phyloP scores from a whole-genome alignment of 2,888 invertebrate species.

The Torymus tubicola region DNA sequence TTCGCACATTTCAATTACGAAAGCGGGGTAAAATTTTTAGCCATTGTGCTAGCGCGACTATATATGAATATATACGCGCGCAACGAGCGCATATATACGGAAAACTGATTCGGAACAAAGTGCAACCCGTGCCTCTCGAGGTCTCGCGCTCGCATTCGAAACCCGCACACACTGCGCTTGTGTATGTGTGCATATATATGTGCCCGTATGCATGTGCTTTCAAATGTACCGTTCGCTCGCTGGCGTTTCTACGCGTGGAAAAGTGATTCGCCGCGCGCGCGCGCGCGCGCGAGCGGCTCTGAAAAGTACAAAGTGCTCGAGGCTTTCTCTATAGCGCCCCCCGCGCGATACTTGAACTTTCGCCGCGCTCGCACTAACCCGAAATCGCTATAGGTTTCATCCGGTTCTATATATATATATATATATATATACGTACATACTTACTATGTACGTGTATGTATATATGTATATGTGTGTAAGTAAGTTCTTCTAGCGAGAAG shows the following conservation, averaged over 20 bases:
- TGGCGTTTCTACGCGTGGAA: background rate
- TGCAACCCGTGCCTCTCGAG: constrained; percentile 6
- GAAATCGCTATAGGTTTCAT: constrained; percentile 8
- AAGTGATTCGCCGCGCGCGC: no score
- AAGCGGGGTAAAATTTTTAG: no score
- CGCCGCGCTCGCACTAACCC: constrained; percentile 6
- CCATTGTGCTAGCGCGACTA: no score
- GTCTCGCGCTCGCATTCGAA: constrained; percentile 5
- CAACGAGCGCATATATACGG: background rate
- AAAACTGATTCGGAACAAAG: constrained; percentile 34
- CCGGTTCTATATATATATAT: background rate
- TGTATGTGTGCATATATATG: no score
- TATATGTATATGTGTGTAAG: no score
- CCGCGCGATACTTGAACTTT: constrained; percentile 2
- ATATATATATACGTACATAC: no score
- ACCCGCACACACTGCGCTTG: no score
- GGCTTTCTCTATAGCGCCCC: background rate
- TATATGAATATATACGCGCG: no score
- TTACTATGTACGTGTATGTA: no score
- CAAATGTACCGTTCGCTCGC: constrained; percentile 10
- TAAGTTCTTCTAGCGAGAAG: no score
- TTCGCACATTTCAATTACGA: no score
- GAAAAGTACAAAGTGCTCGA: constrained; percentile 21
- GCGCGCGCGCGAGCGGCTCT: no score
- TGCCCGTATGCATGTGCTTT: constrained; percentile 14